Evolutionary conservation across 2,888 invertebrate species (phyloP), one percentile per base, ranked within the genome.

Genomic region (Aphidoletes aphidimyza): DNA sequence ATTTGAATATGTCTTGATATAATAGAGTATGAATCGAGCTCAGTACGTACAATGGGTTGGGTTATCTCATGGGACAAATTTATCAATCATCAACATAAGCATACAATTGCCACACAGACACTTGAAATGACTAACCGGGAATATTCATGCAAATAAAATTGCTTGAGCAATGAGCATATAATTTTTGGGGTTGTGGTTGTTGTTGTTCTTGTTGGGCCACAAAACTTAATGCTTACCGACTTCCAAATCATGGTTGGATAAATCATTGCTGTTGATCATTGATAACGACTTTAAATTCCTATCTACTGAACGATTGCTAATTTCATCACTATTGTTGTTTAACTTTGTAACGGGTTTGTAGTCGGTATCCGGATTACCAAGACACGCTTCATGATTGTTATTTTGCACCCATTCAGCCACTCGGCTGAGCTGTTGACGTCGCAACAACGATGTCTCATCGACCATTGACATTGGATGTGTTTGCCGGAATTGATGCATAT

Each of bases 401-500:
- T 69, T 69, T 69, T 69, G 69, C 30, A 95, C 94, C 95, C 95
- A 95, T 87, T 95, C 94, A 0, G 94, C 95, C 17, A 95, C 95
- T 86, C 94, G 91, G 30, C 93, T 92, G 86, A 94, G 88, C 86
- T 94, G 94, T 86, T 93, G 93, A 36, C 93, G 92, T 85, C 93
- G 91, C 85, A 93, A 87, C 86, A 93, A 87, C 0, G 92, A 92
- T 47, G 88, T 90, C 86, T 90, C 90, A 86, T 90, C 81, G 78
- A 19, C 19, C 37, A 37, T 1, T 37, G 81, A 81, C 11, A 37
- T 1, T 37, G 37, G 22, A 37, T 81, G 81, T 17, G 36, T 37
- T 37, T 30, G 37, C 30, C 81, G 81, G 37, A 37, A 81, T 37
- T 81, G 11, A 34, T 69, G 81, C 81, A 81, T 81, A 81, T 81